These are phyloP conservation scores for Calephelis virginiensis DNA, from an alignment of 1,140 invertebrate genomes.

Conservation along the genomic window DNA sequence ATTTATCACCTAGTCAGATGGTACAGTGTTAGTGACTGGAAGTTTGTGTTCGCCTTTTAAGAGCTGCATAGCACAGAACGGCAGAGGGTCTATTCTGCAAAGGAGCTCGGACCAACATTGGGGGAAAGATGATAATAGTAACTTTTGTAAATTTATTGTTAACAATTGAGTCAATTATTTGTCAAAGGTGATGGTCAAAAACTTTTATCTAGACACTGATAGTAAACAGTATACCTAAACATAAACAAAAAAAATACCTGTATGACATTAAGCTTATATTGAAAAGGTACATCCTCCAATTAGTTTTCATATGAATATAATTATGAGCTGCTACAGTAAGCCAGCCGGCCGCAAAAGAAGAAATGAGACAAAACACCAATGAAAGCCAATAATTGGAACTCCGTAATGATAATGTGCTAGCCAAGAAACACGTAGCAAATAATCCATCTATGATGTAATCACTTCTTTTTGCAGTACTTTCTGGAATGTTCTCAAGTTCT, in stretches of 20 bases:
- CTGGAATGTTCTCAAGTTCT: slow-evolving; percentile 71
- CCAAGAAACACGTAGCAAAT: slow-evolving; percentile 40
- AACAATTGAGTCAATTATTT: no score
- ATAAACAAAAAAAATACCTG: slow-evolving; percentile 56
- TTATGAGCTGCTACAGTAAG: slow-evolving; percentile 84
- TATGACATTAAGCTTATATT: slow-evolving; percentile 84
- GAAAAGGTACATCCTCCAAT: slow-evolving; percentile 90
- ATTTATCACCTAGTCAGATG: no score
- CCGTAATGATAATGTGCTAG: slow-evolving; percentile 40
- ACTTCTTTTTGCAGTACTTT: slow-evolving; percentile 37
- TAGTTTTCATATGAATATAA: slow-evolving; percentile 88
- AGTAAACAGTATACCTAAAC: no score
- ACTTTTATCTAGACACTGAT: no score
- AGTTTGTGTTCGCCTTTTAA: no score
- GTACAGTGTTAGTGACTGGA: no score
- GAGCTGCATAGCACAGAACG: no score
- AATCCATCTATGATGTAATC: slow-evolving; percentile 49
- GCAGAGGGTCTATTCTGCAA: no score
- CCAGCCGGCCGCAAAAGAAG: slow-evolving; percentile 78
- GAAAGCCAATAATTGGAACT: slow-evolving; percentile 28
- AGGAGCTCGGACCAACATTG: no score
- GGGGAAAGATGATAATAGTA: no score
- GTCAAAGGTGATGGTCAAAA: no score
- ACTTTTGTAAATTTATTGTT: no score
- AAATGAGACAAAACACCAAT: slow-evolving; percentile 36